These are phyloP conservation scores for Otus scops DNA, from an alignment of 2,797 vertebrate genomes.

Conservation along the genomic window DNA sequence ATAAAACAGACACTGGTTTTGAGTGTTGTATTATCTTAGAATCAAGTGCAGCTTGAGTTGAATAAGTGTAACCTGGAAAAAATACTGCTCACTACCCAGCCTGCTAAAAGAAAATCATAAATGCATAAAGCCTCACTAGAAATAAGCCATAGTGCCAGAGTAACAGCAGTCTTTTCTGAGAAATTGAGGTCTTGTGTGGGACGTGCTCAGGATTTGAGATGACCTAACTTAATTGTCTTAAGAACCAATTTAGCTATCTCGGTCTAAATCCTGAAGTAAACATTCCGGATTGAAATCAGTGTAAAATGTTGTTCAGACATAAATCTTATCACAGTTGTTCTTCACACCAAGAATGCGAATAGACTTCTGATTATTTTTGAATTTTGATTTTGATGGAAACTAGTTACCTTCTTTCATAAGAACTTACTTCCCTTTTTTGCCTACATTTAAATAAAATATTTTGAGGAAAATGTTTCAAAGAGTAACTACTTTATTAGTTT, in stretches of 20 bases:
- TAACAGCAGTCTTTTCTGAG: neutral
- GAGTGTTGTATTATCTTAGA: neutral
- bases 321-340: neutral
- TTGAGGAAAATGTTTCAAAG: neutral
- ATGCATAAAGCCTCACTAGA: neutral
- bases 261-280: neutral
- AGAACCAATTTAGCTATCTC: neutral
- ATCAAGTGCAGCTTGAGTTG: neutral
- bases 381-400: neutral
- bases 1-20: neutral
- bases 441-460: neutral
- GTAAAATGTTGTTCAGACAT: neutral
- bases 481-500: neutral
- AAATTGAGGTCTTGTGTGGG: neutral
- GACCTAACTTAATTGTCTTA: neutral
- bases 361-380: neutral
- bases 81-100: neutral
- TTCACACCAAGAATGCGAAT: neutral
- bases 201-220: neutral
- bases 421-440: neutral
- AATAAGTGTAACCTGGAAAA: neutral
- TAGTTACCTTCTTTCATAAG: neutral
- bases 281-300: neutral
- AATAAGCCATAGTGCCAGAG: neutral
- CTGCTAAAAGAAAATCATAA: neutral